phyloP scores from a whole-genome alignment of 1,140 invertebrate genomes.

The Manduca sexta region DNA sequence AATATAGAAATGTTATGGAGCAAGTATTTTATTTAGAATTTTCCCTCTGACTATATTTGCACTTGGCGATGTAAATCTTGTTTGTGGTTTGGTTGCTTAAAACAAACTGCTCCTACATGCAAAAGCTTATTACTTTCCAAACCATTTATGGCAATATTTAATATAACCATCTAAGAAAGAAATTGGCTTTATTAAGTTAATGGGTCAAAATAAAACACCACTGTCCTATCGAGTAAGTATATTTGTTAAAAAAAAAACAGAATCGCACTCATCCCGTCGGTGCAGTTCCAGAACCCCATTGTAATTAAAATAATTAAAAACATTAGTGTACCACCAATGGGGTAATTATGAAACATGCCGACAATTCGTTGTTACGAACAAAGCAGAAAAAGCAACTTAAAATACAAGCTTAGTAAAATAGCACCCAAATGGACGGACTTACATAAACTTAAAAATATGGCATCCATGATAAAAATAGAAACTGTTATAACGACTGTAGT shows the following conservation, averaged over 20 bases:
- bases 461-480: conserved; percentile 9
- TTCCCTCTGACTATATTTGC: too few species aligned
- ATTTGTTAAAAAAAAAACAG: conserved; percentile 66
- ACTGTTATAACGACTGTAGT: not conserved
- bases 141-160: too few species aligned
- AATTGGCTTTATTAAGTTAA: not conserved
- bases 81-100: too few species aligned
- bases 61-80: too few species aligned
- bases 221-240: conserved; percentile 53
- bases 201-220: conserved; percentile 1
- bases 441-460: conserved; percentile 21
- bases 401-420: conserved; percentile 12
- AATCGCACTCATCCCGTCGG: conserved; percentile 37
- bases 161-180: too few species aligned
- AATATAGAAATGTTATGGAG: too few species aligned
- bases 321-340: conserved; percentile 42
- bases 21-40: too few species aligned
- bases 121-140: too few species aligned
- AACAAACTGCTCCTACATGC: too few species aligned
- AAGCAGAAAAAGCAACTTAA: conserved; percentile 3
- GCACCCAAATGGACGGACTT: conserved; percentile 21
- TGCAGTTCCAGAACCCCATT: conserved; percentile 71
- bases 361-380: conserved; percentile 49
- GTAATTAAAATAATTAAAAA: conserved; percentile 51
- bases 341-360: conserved; percentile 67